Percentiles rank a stretch among this genome's conserved stretches.
Evolutionary conservation across 2,888 invertebrate species (phyloP).

Genomic region (Eupithecia subfuscata): DNA sequence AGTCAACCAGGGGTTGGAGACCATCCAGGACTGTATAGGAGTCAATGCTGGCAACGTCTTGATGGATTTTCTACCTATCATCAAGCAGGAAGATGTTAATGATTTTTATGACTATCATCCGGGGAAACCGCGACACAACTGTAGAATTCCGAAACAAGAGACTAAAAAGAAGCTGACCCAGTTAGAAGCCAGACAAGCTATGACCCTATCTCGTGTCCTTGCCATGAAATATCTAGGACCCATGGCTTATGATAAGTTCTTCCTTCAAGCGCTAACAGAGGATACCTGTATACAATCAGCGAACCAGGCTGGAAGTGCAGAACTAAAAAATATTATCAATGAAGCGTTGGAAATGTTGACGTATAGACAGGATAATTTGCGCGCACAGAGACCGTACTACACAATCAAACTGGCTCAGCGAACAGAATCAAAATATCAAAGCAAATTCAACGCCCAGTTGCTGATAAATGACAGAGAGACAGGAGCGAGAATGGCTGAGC

Average conservation of each 20-base stretch:
- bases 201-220: slow-evolving; percentile 71
- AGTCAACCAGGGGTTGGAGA: slow-evolving; percentile 76
- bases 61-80: slow-evolving; percentile 74
- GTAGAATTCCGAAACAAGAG: slow-evolving; percentile 69
- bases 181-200: slow-evolving; percentile 71
- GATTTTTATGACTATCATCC: not conserved
- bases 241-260: slow-evolving; percentile 80
- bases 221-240: slow-evolving; percentile 80
- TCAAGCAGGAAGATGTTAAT: slow-evolving; percentile 60
- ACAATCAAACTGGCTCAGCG: slow-evolving; percentile 74
- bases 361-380: slow-evolving; percentile 75
- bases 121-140: slow-evolving; percentile 61
- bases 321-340: slow-evolving; percentile 59
- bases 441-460: slow-evolving; percentile 67
- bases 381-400: slow-evolving; percentile 76
- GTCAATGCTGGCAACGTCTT: slow-evolving; percentile 73
- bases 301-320: slow-evolving; percentile 65
- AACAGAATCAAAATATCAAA: slow-evolving; percentile 72
- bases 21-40: slow-evolving; percentile 78
- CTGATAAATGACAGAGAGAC: slow-evolving; percentile 70
- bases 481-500: slow-evolving; percentile 69
- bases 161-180: slow-evolving; percentile 69
- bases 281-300: slow-evolving; percentile 73
- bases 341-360: slow-evolving; percentile 69
- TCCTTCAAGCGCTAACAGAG: slow-evolving; percentile 66